Evolutionary conservation across 2,113 vertebrate genomes (phyloP), one percentile per base, ranked within the genome.

Genomic region (Tenebrosternarchus preto): DNA sequence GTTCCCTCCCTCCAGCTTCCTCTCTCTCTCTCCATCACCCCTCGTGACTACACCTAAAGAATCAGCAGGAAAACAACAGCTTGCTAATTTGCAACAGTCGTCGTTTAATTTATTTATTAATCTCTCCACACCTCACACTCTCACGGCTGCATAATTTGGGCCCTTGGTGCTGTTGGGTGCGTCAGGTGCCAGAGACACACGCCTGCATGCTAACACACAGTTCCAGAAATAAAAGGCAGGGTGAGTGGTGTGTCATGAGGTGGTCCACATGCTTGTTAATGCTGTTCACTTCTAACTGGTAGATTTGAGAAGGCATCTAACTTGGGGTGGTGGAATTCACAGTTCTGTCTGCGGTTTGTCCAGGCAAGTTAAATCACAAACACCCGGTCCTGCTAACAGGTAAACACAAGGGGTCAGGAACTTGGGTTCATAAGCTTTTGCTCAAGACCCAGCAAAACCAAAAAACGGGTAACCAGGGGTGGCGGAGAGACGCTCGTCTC

Each of bases 1-100:
- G n/a, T 67, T 50, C 7, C 46, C 60, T 57, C 61, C 36, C 11
- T 33, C 25, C 20, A 59, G 20, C 33, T 27, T 27, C 46, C 75
- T 33, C 29, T 56, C 19, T 31, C 64, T 9, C 27, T 33, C 53
- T 36, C 12, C 16, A 31, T 20, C 25, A 63, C 36, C 66, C 59
- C 15, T 53, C 9, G 22, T 27, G 31, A 16, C 36, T 72, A 64
- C 29, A 20, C 63, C 63, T 46, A 29, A 75, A 64, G 33, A 43
- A 60, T 57, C 63, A 57, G 29, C 22, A 53, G 60, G 73, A 56
- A 85, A 80, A 64, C 66, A 43, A 64, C 67, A 46, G 55, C 78
- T 70, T 75, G 27, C 22, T 56, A 55, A 73, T 63, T 78, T 72
- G 33, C 46, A 74, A 64, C 74, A 81, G 33, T 60, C 46, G 46